A percentile compares a stretch with the other conserved stretches of the same genome.
Conservation (phyloP, 2,797 vertebrate species). For the Enteromius viviparus region DNA sequence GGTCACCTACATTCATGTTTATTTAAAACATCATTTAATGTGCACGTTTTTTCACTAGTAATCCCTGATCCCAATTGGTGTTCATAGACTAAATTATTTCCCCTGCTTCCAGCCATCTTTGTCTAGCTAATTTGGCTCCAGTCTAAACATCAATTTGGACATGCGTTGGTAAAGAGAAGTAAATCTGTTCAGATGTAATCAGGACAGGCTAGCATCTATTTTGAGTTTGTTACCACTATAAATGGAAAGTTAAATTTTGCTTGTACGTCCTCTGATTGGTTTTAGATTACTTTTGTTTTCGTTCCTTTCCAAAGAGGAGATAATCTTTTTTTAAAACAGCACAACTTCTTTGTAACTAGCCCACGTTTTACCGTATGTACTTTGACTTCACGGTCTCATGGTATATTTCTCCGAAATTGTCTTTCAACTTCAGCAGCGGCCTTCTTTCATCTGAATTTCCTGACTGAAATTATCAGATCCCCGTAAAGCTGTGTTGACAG, state of each 20-base stretch:
- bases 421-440: neutral
- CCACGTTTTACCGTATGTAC: neutral
- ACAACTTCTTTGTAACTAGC: neutral
- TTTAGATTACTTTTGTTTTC: neutral
- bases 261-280: neutral
- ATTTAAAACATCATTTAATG: neutral
- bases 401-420: neutral
- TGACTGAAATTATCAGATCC: neutral
- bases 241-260: neutral
- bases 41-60: neutral
- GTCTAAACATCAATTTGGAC: constrained; percentile 31
- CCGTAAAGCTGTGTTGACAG: neutral
- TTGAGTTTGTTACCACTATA: neutral
- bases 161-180: neutral
- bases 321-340: neutral
- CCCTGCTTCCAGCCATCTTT: neutral
- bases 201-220: constrained; percentile 1
- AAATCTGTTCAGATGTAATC: constrained; percentile 23
- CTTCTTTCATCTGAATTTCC: neutral
- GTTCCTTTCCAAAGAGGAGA: neutral
- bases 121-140: neutral
- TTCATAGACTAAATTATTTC: neutral
- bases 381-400: neutral
- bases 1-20: neutral
- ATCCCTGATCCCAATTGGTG: neutral